A percentile compares a stretch with the other conserved stretches of the same genome.
These are phyloP conservation scores for Holacanthella duospinosa DNA, from an alignment of 2,888 invertebrate genomes.

Conservation along the genomic window DNA sequence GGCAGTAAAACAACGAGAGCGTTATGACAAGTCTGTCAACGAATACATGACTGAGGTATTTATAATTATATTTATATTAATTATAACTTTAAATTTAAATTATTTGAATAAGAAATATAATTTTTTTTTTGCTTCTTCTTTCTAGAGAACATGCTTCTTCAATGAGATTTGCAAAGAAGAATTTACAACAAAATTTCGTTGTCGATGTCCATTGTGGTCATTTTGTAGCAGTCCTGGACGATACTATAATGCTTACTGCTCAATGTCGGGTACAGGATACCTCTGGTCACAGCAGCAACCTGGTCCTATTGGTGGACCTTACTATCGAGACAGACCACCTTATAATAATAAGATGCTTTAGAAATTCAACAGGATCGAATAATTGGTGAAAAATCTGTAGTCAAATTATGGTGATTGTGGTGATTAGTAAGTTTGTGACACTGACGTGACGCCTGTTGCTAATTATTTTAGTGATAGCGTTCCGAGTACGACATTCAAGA, in stretches of 20 bases:
- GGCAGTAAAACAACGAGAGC: conserved; percentile 16
- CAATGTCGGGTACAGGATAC: conserved; percentile 80
- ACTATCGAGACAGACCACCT: not conserved
- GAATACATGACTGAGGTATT: conserved; percentile 73
- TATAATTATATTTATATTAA: conserved; percentile 4
- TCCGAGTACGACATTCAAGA: too few species aligned
- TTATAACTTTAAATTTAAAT: not conserved
- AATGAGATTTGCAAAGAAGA: conserved; percentile 88
- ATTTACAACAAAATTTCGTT: conserved; percentile 73
- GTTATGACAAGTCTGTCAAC: conserved; percentile 61
- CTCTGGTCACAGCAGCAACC: conserved; percentile 62
- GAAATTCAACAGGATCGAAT: not conserved
- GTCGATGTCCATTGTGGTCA: conserved; percentile 78
- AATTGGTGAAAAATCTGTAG: not conserved
- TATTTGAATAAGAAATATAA: too few species aligned
- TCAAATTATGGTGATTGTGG: not conserved
- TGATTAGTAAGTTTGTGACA: not conserved
- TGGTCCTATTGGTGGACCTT: not conserved
- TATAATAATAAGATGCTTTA: not conserved
- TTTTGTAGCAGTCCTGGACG: conserved; percentile 77
- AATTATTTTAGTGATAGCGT: not conserved
- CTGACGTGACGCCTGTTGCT: not conserved
- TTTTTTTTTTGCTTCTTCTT: not conserved
- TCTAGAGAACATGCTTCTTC: conserved; percentile 78
- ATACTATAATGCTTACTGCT: conserved; percentile 81